Base-by-base conservation (phyloP, 2,113 vertebrate genomes). In the Larimichthys polyactis region DNA sequence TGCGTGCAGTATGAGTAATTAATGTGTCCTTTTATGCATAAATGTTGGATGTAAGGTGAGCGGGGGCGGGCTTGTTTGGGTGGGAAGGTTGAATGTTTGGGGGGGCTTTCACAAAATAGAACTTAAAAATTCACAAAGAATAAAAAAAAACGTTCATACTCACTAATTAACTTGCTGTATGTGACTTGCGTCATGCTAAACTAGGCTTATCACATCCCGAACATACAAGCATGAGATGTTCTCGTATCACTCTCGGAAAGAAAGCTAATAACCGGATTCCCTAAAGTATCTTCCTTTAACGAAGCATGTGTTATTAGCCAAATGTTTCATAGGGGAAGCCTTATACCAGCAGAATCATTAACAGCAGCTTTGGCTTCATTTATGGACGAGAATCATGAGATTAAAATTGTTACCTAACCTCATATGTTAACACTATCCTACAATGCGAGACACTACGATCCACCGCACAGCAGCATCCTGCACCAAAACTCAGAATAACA, bases 1-100 rank as follows among this genome's bases (percentile, higher is more conserved):
- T 48, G 73, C 77, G 65, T 85, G 84, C 49, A 75, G 78, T 80
- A 51, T 52, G 79, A 86, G 82, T 83, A 90, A 90, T 85, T 90
- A 90, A 78, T 63, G 66, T 65, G 64, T 52, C 73, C 72, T 81
- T 75, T 84, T 57, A 68, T 65, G 54, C 44, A 58, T 72, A 46
- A 69, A 59, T 29, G 66, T 57, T 78, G 68, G 68, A 70, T 52
- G 68, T 49, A 10, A 40, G 29, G 68, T 27, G 43, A 57, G 66
- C 0, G 36, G 73, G 66, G 7, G 72, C 0, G 11, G 4, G 72
- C 0, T 8, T n/a, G 20, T 54, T 51, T 51, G 43, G 52, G 65
- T 49, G 44, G 66, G 58, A n/a, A 29, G 52, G 29, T 57, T 66
- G 55, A 44, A 82, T 49, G 55, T 4, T 16, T 40, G 8, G 19